Percentiles rank a stretch among this genome's conserved stretches.
These are phyloP conservation scores for Jacana jacana DNA, from an alignment of 2,113 vertebrate genomes.

Conservation along the genomic window DNA sequence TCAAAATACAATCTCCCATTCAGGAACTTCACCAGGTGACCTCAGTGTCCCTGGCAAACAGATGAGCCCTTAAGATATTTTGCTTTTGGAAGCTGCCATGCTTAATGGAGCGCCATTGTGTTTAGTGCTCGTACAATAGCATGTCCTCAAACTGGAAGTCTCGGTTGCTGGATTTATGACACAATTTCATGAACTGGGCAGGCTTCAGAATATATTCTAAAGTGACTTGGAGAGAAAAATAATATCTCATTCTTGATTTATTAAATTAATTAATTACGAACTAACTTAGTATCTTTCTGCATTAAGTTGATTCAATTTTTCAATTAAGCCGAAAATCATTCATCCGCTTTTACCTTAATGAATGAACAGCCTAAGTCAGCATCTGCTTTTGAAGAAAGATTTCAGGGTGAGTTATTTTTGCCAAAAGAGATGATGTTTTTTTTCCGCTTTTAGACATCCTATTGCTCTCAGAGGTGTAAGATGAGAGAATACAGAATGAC, in stretches of 20 bases:
- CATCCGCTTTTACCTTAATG: neutral
- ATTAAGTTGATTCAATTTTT: neutral
- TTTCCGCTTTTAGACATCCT: neutral
- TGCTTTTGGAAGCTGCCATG: neutral
- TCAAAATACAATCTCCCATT: neutral
- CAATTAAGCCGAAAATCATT: neutral
- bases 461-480: neutral
- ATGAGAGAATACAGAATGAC: neutral
- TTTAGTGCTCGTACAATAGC: neutral
- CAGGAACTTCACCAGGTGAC: neutral
- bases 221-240: neutral
- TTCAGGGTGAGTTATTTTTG: neutral
- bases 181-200: neutral
- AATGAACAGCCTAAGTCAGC: neutral
- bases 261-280: neutral
- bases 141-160: neutral
- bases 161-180: neutral
- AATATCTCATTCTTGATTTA: neutral
- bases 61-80: neutral
- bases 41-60: neutral
- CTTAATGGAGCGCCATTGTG: neutral
- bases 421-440: neutral
- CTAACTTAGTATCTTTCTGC: neutral
- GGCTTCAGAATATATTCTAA: neutral
- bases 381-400: neutral